Base-by-base conservation (phyloP, 2,113 vertebrate genomes). In the Corythoichthys intestinalis region DNA sequence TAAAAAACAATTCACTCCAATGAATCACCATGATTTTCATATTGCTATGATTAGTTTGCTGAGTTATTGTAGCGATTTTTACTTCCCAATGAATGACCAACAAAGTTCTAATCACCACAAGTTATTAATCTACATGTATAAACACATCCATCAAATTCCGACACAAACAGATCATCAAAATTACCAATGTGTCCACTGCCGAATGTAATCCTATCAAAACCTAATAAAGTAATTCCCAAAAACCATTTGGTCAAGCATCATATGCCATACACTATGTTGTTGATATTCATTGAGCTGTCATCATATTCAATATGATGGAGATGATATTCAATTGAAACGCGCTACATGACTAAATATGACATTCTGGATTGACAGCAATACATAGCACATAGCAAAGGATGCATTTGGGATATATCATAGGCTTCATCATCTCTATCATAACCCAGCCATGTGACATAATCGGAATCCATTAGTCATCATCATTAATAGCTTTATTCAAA, bases 401-500 rank as follows among this genome's bases (percentile, higher is more conserved):
- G 38, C 38, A 41, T n/a, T 61, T 61, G 38, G 9, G 37, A 61
- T 9, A 46, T 12, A 54, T 65, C 50, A 71, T 12, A 17, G 48
- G 52, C 2, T 39, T 56, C 46, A 66, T 60, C 58, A 14, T 54
- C 6, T 52, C 35, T 53, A 48, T 58, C 67, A 72, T 53, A 71
- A 17, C 38, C 60, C 2, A 13, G 3, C 46, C 50, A 69, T 38
- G 15, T 44, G 65, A 3, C 28, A 38, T 52, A 35, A 65, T 38
- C 15, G 10, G 15, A 63, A 68, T 56, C 59, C 67, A 5, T 34
- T 53, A 60, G 71, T 46, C 15, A 34, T 63, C 13, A 57, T 35
- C 61, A 68, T 15, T 58, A 15, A 61, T 28, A 9, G 65, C 4
- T 2, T 61, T 50, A 52, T 72, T 67, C 41, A 47, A 47, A 59